Conservation (phyloP, 2,888 invertebrate species). For the Pristionchus exspectatus region DNA sequence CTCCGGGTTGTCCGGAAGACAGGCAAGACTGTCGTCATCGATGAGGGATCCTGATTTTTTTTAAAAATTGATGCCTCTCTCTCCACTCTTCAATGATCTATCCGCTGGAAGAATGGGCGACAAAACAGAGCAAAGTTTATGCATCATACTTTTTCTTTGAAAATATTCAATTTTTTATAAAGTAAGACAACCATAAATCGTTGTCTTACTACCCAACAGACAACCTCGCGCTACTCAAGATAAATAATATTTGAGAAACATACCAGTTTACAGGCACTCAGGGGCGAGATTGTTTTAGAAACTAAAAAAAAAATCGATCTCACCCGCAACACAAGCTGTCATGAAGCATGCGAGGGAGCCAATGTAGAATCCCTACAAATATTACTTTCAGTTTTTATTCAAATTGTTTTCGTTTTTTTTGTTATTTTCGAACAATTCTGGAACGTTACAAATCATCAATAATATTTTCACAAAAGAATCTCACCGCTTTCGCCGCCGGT, state of each 20-base stretch:
- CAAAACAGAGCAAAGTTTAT: background rate
- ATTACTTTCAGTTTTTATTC: too few species aligned
- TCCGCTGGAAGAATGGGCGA: background rate
- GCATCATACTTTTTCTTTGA: too few species aligned
- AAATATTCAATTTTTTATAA: too few species aligned
- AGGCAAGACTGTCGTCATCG: constrained; percentile 37
- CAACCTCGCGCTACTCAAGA: background rate
- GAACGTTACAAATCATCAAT: too few species aligned
- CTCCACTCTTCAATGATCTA: background rate
- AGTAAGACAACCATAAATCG: too few species aligned
- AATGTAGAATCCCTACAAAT: constrained; percentile 57
- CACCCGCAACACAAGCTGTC: constrained; percentile 63
- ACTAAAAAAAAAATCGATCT: background rate
- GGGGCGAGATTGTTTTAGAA: background rate
- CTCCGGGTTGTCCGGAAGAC: constrained; percentile 37
- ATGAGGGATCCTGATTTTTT: constrained; percentile 25
- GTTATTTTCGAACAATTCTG: too few species aligned
- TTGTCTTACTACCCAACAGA: too few species aligned
- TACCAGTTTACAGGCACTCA: background rate
- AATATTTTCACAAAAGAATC: background rate
- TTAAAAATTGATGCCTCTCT: background rate
- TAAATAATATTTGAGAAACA: background rate
- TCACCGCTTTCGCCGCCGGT: constrained; percentile 50
- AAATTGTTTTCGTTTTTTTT: too few species aligned
- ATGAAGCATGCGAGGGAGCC: constrained; percentile 62